These are phyloP conservation scores for Tenthredo livida DNA, from an alignment of 2,888 invertebrate genomes.

Conservation along the genomic window DNA sequence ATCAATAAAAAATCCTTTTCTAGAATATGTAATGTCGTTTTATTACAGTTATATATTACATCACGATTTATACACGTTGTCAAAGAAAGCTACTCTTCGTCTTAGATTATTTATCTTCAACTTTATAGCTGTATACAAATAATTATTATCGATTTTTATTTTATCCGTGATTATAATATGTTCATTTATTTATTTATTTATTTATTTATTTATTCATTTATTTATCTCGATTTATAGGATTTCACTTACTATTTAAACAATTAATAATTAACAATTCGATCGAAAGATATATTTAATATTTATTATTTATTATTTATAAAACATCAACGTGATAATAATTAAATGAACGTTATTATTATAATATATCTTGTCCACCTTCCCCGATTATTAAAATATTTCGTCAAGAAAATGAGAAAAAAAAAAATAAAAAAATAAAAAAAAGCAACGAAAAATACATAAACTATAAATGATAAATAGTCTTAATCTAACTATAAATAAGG, in stretches of 20 bases:
- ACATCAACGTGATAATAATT: background rate
- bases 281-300: background rate
- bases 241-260: background rate
- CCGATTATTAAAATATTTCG: background rate
- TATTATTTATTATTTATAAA: constrained; percentile 3
- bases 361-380: background rate
- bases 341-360: background rate
- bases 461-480: background rate
- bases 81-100: background rate
- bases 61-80: background rate
- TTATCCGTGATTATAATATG: background rate
- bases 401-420: background rate
- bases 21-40: background rate
- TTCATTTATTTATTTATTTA: background rate
- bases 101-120: background rate
- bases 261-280: background rate
- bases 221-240: background rate
- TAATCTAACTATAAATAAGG: background rate
- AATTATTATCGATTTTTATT: background rate
- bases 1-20: background rate
- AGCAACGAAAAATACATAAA: background rate
- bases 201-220: too few species aligned
- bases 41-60: background rate
- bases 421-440: background rate
- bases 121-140: background rate